Conservation (phyloP, 2,797 vertebrate genomes). For the Sebastes dallii region DNA sequence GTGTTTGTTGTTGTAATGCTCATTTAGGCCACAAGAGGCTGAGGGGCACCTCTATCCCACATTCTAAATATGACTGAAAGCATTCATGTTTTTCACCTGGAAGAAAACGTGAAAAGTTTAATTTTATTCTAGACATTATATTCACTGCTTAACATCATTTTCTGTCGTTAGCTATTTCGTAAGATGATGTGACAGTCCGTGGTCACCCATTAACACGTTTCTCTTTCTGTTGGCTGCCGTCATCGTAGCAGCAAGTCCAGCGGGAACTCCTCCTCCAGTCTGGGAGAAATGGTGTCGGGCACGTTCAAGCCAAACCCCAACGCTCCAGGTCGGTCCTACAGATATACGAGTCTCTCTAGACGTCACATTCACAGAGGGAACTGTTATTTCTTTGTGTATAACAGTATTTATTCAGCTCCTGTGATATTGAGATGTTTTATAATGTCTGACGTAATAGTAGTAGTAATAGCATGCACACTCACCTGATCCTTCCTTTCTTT, state of each 20-base stretch:
- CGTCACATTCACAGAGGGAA: neutral
- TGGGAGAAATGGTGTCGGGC: constrained; percentile 98
- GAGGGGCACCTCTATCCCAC: no score
- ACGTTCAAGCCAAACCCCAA: constrained; percentile 94
- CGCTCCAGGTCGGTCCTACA: constrained; percentile 84
- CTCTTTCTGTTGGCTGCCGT: constrained; percentile 6
- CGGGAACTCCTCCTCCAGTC: constrained; percentile 96
- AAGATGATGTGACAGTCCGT: neutral
- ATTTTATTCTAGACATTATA: neutral
- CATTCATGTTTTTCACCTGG: no score
- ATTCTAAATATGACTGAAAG: no score
- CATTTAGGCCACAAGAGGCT: neutral
- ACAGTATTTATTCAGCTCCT: neutral
- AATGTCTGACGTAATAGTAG: neutral
- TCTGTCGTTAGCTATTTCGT: neutral
- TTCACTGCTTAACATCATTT: neutral
- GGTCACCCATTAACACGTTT: neutral
- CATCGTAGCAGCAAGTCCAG: constrained; percentile 88
- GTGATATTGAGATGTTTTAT: neutral
- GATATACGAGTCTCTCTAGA: neutral
- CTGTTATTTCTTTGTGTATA: neutral
- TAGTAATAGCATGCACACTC: neutral
- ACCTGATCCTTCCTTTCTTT: constrained; percentile 58
- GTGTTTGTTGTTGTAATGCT: neutral
- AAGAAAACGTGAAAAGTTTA: no score